Base-by-base conservation (phyloP, 2,888 invertebrate species). In the Scaptodrosophila latifasciaeformis region DNA sequence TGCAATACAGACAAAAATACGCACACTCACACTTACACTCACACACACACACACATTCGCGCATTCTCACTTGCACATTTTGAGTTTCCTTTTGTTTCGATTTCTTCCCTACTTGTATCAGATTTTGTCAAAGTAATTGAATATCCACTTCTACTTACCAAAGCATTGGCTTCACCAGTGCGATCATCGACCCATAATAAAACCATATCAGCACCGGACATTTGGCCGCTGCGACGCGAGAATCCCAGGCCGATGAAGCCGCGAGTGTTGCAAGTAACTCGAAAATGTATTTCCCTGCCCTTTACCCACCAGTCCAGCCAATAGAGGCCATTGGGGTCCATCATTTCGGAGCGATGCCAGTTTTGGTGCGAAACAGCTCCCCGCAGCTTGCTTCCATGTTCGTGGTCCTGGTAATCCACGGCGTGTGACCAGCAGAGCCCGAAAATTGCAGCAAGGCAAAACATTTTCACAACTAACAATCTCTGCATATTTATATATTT, bases 221-320 rank as follows among this genome's bases (percentile, higher is more conserved):
- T 93, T 62, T 90, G 90, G 0, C 88, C 89, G 52, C 92, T 92
- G 80, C 90, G 92, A 27, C 90, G 90, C 60, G 94, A 94, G 85
- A 96, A 93, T 43, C 96, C 96, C 70, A 96, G 90, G 24, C 93
- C 95, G 61, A 96, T 91, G 85, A 94, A 96, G 63, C 96, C 96
- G 69, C 89, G 90, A 40, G 95, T 94, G 85, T 90, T 91, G 69
- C 92, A 95, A 82, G 93, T 93, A 74, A 93, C 89, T 80, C 93
- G 91, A 85, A 95, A 94, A 62, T 92, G 91, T 71, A 95, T 92
- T 82, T 92, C 92, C 78, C 91, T 90, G 59, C 91, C 91, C 48
- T 74, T 69, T 3, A 90, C 87, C 76, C 92, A 91, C 93, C 93
- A 93, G 71, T 93, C 88, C n/a, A 93, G 67, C 54, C 82, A 72